Conservation (phyloP, 2,113 vertebrate species). For the Motacilla alba region DNA sequence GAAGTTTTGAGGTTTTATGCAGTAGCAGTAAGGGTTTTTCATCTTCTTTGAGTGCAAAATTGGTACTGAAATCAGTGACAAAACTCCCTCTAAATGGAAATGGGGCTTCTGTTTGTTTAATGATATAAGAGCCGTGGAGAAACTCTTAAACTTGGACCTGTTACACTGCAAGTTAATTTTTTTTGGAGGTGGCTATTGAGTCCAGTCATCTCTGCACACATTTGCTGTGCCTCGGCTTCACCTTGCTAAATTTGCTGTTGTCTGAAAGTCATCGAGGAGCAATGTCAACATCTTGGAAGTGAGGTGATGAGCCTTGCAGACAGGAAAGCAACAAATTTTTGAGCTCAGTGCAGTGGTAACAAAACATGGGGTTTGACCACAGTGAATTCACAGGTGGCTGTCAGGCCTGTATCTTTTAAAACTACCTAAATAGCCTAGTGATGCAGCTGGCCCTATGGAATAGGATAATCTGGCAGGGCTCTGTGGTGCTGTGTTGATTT, state of each 20-base stretch:
- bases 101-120: background rate
- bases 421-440: background rate
- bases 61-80: background rate
- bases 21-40: background rate
- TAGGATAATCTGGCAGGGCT: background rate
- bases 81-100: background rate
- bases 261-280: background rate
- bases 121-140: background rate
- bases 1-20: background rate
- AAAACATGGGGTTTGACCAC: fast-evolving
- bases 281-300: background rate
- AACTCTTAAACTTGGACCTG: background rate
- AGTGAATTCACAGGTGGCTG: background rate
- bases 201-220: background rate
- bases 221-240: background rate
- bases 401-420: background rate
- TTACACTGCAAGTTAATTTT: background rate
- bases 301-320: background rate
- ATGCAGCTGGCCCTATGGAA: background rate
- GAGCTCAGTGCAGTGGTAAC: background rate
- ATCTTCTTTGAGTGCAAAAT: background rate
- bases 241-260: background rate
- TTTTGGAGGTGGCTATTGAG: background rate
- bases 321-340: background rate
- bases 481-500: background rate